Evolutionary conservation across 2,888 invertebrate species (phyloP).

Genomic region (Lasioglossum leucozonium): DNA sequence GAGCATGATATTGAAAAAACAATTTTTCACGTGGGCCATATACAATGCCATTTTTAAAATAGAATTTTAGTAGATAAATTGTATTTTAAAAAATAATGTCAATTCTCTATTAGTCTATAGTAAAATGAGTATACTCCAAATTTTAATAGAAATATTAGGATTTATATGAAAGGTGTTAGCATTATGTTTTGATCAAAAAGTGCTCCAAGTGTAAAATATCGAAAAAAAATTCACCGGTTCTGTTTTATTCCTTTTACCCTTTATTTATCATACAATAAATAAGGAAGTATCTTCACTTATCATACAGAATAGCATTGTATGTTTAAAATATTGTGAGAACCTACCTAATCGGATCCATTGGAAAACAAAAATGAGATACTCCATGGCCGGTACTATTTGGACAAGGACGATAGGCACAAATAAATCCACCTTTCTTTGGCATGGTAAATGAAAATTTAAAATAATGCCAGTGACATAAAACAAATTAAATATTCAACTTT

Average conservation of each 20-base stretch:
- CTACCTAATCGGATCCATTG: conserved; percentile 12
- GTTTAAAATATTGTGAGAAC: background rate
- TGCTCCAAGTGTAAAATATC: background rate
- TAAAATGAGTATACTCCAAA: background rate
- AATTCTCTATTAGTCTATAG: background rate
- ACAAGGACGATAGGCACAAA: conserved; percentile 2
- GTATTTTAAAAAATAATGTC: background rate
- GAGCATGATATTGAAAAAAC: background rate
- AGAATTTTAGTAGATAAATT: background rate
- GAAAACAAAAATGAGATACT: conserved; percentile 7
- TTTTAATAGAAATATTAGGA: background rate
- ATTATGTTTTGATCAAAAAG: too few relatives aligned
- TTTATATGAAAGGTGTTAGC: background rate
- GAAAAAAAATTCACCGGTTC: background rate
- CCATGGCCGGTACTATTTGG: conserved; percentile 2
- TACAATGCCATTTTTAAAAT: background rate
- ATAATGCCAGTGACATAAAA: background rate
- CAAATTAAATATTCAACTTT: background rate
- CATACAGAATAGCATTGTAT: background rate
- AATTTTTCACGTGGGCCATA: too few relatives aligned
- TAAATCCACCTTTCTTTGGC: conserved; percentile 8
- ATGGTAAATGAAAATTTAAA: background rate
- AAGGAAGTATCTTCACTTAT: background rate
- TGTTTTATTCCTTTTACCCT: background rate
- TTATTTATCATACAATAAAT: background rate